These are phyloP conservation scores for Urocolius indicus DNA, from an alignment of 2,113 vertebrate species.

Conservation along the genomic window DNA sequence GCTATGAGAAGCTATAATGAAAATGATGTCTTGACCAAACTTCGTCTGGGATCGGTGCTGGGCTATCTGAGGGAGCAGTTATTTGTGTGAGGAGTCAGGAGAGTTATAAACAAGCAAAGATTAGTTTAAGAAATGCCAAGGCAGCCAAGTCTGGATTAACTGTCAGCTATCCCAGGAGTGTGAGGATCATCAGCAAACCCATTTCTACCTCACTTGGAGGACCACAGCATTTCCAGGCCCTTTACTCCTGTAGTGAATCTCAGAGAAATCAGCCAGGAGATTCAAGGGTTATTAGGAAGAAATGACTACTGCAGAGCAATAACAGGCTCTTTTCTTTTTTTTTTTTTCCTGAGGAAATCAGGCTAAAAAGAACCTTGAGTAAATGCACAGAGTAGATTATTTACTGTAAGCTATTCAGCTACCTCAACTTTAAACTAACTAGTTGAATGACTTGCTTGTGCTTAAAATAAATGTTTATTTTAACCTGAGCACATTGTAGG, in stretches of 20 bases:
- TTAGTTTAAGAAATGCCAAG: background rate
- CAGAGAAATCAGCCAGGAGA: background rate
- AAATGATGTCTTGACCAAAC: background rate
- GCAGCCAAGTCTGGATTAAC: background rate
- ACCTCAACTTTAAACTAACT: constrained; percentile 21
- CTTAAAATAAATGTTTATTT: constrained; percentile 63
- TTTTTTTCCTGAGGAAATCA: background rate
- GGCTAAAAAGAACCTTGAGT: constrained; percentile 13
- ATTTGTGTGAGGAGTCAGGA: background rate
- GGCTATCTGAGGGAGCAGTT: background rate
- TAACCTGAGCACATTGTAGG: constrained; percentile 23
- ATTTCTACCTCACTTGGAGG: background rate
- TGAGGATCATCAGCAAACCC: background rate
- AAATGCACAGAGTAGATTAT: background rate
- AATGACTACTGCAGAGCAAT: background rate
- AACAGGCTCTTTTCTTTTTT: background rate
- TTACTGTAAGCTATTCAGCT: constrained; percentile 7
- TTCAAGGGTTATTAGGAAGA: background rate
- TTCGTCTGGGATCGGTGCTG: background rate
- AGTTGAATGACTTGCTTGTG: constrained; percentile 1
- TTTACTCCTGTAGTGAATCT: background rate
- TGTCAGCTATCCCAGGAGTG: background rate
- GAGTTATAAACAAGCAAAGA: background rate
- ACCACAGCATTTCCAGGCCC: background rate
- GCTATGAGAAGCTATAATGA: background rate